A percentile compares a stretch with the other conserved stretches of the same genome.
These are phyloP conservation scores for Crenichthys baileyi DNA, from an alignment of 2,797 vertebrate species.

Conservation along the genomic window DNA sequence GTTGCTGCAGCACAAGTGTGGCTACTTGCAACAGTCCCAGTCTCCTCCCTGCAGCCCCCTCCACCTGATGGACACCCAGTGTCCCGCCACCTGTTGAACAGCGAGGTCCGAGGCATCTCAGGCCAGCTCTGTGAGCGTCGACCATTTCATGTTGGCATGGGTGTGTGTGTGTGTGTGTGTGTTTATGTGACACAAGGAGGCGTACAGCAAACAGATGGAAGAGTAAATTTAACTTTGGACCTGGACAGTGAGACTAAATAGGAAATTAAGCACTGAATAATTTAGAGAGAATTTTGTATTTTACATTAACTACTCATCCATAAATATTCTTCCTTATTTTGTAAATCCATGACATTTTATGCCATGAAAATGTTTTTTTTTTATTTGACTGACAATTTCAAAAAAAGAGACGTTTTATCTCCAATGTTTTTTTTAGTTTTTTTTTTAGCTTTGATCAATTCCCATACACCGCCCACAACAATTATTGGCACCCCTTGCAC, in stretches of 20 bases:
- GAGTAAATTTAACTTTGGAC: constrained; percentile 63
- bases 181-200: constrained; percentile 8
- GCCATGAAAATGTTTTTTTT: neutral
- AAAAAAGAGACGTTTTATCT: neutral
- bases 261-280: constrained; percentile 29
- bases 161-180: constrained; percentile 19
- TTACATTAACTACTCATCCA: neutral
- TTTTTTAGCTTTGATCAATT: neutral
- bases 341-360: neutral
- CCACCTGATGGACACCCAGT: constrained; percentile 44
- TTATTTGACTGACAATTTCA: neutral
- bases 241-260: constrained; percentile 8
- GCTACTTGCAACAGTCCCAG: neutral
- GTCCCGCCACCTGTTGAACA: constrained; percentile 65
- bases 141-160: constrained; percentile 33
- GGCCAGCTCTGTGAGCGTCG: constrained; percentile 23
- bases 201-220: constrained; percentile 58
- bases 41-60: neutral
- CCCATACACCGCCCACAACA: too few relatives aligned
- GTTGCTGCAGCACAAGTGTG: neutral
- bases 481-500: neutral
- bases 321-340: neutral
- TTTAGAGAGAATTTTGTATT: neutral
- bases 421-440: too few relatives aligned
- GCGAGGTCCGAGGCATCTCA: constrained; percentile 27